Evolutionary conservation across 2,888 invertebrate genomes (phyloP), one percentile per base, ranked within the genome.

Genomic region (Epirrhoe tristata): DNA sequence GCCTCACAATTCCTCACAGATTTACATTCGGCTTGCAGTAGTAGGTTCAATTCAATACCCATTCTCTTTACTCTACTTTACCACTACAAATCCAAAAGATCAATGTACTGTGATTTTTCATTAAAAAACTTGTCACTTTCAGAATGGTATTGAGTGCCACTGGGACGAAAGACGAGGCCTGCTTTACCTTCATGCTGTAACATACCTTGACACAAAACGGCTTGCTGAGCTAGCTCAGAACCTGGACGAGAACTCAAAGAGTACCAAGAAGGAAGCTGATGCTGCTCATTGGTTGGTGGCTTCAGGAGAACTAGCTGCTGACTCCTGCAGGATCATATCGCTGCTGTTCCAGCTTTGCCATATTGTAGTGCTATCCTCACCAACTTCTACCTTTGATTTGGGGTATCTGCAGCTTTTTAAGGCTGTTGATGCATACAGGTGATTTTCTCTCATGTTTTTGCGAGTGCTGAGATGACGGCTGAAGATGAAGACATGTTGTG

Each of bases 321-420:
- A 93, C 14, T 86, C 93, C 1, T 96, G 97, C 16, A 95, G 96
- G 77, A 95, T 95, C 51, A 89, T 98, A 61, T 94, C 98, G 1
- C 92, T 97, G 68, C 90, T 98, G 14, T 96, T 97, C 82, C 96
- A 97, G 77, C 89, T 97, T 53, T 97, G 97, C 69, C 98, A 98
- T 80, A 95, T 98, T 69, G 94, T 98, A 16, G 85, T 94, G 50
- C 79, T 84, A 72, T 95, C 81, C 8, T 94, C 83, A 67, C 95
- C 85, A 69, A 95, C 87, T 70, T 89, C 82, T 39, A 91, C 85
- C 0, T 97, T 98, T 91, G 98, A 99, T 90, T 94, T 96, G 17
- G 96, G 96, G 74, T 96, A 97, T 78, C 90, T 98, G 57, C 96
- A 97, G 80, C 92, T 97, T 66, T 97, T 98, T 81, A 96, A 97